phyloP scores from a whole-genome alignment of 2,888 invertebrate genomes.

The Saturnia pavonia region DNA sequence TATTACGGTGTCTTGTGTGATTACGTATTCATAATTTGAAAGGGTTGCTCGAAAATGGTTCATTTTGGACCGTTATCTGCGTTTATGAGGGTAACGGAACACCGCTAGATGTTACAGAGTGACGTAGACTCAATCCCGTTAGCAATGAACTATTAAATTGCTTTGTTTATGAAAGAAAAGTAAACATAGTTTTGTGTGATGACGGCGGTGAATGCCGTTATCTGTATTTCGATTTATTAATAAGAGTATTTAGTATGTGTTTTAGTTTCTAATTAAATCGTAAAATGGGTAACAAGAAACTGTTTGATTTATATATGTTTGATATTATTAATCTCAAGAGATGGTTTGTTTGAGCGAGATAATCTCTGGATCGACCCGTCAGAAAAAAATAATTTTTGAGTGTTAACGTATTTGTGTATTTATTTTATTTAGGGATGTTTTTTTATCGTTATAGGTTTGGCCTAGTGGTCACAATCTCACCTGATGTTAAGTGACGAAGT shows the following conservation, averaged over 20 bases:
- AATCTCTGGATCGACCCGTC: too few relatives aligned
- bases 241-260: background rate
- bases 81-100: conserved; percentile 65
- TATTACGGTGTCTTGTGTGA: conserved; percentile 77
- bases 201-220: conserved; percentile 40
- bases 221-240: background rate
- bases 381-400: too few relatives aligned
- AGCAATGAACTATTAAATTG: conserved; percentile 6
- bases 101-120: conserved; percentile 42
- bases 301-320: background rate
- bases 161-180: conserved; percentile 32
- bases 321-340: too few relatives aligned
- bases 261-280: background rate
- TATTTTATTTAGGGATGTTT: too few relatives aligned
- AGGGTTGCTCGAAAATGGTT: conserved; percentile 75
- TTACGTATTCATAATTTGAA: conserved; percentile 64
- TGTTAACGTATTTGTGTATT: too few relatives aligned
- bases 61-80: conserved; percentile 60
- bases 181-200: conserved; percentile 62
- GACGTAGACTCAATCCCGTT: conserved; percentile 35
- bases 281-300: background rate
- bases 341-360: too few relatives aligned
- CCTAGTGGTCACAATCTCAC: too few relatives aligned
- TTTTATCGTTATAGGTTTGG: too few relatives aligned
- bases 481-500: too few relatives aligned